phyloP scores from a whole-genome alignment of 2,888 invertebrate genomes.

The Agrochola lota region DNA sequence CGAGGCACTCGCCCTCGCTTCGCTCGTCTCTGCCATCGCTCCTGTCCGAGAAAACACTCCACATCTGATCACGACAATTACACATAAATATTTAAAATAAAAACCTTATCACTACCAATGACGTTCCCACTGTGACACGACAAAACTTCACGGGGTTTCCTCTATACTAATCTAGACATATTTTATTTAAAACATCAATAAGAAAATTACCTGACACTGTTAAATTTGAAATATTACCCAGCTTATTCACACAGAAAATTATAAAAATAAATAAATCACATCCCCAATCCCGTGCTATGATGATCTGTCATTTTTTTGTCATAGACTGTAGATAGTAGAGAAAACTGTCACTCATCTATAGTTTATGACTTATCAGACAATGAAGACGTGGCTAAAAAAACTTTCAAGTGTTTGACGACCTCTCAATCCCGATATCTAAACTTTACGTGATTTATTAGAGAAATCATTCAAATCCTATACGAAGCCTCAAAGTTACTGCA shows the following conservation, averaged over 20 bases:
- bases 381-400: constrained; percentile 54
- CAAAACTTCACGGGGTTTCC: constrained; percentile 62
- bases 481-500: neutral
- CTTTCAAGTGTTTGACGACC: neutral
- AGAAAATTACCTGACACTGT: constrained; percentile 70
- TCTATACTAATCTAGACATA: constrained; percentile 1
- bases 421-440: neutral
- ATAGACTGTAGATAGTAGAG: constrained; percentile 41
- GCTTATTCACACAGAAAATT: constrained; percentile 74
- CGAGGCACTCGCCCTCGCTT: constrained; percentile 84
- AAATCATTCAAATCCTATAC: neutral
- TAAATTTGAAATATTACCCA: constrained; percentile 71
- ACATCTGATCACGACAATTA: constrained; percentile 61
- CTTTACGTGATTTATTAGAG: neutral
- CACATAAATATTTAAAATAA: constrained; percentile 63
- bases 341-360: constrained; percentile 56
- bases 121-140: constrained; percentile 79
- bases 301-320: constrained; percentile 76
- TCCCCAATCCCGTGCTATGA: constrained; percentile 78
- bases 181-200: constrained; percentile 30
- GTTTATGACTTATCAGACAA: constrained; percentile 25
- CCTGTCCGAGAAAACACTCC: constrained; percentile 70
- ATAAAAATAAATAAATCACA: constrained; percentile 79
- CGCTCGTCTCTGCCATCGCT: constrained; percentile 86
- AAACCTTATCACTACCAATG: constrained; percentile 74